Evolutionary conservation across 2,797 vertebrate species (phyloP), one percentile per base, ranked within the genome.

Genomic region (Phalloptychus januarius): DNA sequence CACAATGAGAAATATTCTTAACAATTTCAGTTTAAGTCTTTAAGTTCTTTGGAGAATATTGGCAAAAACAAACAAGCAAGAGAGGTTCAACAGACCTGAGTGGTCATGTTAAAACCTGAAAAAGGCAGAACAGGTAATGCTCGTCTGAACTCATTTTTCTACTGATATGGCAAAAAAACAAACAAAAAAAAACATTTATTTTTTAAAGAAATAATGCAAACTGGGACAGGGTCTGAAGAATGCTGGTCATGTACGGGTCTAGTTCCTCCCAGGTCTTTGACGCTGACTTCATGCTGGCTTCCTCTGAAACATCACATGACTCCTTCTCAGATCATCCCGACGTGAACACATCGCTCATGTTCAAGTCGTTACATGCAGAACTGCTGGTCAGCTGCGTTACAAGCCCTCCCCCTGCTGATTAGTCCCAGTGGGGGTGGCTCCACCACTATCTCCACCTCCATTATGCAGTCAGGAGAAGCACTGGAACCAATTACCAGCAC

Each of bases 401-500:
- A 52, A 31, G 42, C 25, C 73, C 56, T 20, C 50, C 75, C 75
- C 16, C 44, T 52, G 23, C 76, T 33, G 65, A 77, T 56, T 31
- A 74, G 71, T 72, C 77, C 63, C 76, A 63, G 70, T 69, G 20
- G n/a, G 36, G 7, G 70, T 56, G 8, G 72, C 78, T 45, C 67
- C 74, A 33, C 74, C 84, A 45, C 75, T n/a, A 48, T 38, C 10
- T 50, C 74, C 75, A 56, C 73, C 85, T 71, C 83, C 81, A 86
- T 92, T 88, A 90, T 71, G 78, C 77, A 91, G 87, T 90, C 87
- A 88, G 82, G 85, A 79, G 79, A 78, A 80, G 81, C 78, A 79
- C 89, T 79, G 77, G 83, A 86, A 88, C 88, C 85, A 93, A 93
- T 94, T 91, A 93, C 88, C 90, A 90, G 83, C 77, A 77, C 84